These are phyloP conservation scores for Kryptopterus vitreolus DNA, from an alignment of 2,797 vertebrate species.

Conservation along the genomic window DNA sequence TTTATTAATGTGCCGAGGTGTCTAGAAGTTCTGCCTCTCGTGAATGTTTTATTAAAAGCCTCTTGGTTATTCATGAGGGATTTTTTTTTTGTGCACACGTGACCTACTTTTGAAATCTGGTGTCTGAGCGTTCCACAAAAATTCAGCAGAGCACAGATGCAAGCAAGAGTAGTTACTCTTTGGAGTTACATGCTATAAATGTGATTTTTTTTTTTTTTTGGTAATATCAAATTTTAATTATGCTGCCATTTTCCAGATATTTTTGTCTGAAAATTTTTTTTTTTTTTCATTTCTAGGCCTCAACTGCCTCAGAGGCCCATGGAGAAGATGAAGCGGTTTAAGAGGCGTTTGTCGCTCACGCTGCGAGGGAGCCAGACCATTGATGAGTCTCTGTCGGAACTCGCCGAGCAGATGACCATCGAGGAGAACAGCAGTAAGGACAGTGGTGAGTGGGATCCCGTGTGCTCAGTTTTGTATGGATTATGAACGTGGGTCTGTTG, in stretches of 20 bases:
- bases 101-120: constrained; percentile 21
- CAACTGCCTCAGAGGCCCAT: constrained; percentile 68
- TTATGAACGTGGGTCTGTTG: not conserved
- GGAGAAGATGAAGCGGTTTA: constrained; percentile 97
- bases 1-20: constrained; percentile 54
- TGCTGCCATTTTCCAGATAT: not conserved
- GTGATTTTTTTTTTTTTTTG: not conserved
- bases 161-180: not conserved
- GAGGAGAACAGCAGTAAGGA: constrained; percentile 96
- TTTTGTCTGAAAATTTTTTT: constrained; percentile 11
- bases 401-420: constrained; percentile 98
- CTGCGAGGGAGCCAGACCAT: constrained; percentile 95
- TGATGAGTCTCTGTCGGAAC: constrained; percentile 93
- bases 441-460: constrained; percentile 77
- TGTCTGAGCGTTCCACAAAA: not conserved
- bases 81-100: constrained; percentile 36
- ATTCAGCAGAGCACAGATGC: not conserved
- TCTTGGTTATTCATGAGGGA: constrained; percentile 68
- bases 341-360: constrained; percentile 93
- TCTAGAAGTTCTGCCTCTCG: constrained; percentile 40
- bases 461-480: not conserved
- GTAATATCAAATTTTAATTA: not conserved
- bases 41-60: constrained; percentile 75
- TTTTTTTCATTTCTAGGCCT: constrained; percentile 64
- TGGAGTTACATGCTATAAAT: not conserved